A percentile compares a stretch with the other conserved stretches of the same genome.
Evolutionary conservation across 2,888 invertebrate species (phyloP).

Genomic region (Prosopocoilus inquinatus): DNA sequence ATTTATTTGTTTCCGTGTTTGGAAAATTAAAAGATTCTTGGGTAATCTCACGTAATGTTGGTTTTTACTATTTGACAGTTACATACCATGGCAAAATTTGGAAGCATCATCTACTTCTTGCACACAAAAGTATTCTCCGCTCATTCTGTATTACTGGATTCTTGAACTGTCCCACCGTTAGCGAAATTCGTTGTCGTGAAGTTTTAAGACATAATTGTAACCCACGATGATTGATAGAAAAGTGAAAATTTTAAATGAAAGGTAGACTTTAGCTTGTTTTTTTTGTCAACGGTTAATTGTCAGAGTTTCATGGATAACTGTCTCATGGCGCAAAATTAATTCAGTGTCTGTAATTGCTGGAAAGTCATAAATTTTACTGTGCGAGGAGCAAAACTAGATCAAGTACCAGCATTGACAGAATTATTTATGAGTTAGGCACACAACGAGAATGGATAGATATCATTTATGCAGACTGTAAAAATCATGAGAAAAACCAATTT

Average conservation of each 20-base stretch:
- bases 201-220: slow-evolving; percentile 21
- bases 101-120: slow-evolving; percentile 27
- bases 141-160: slow-evolving; percentile 26
- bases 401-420: too few relatives aligned
- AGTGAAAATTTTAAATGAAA: slow-evolving; percentile 15
- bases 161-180: slow-evolving; percentile 20
- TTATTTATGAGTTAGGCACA: too few relatives aligned
- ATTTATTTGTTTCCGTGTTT: too few relatives aligned
- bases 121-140: slow-evolving; percentile 30
- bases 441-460: too few relatives aligned
- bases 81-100: slow-evolving; percentile 23
- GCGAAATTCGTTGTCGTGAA: slow-evolving; percentile 19
- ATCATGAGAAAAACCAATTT: too few relatives aligned
- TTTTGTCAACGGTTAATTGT: slow-evolving; percentile 2
- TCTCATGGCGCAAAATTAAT: slow-evolving; percentile 8
- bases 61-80: too few relatives aligned
- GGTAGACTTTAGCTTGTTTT: slow-evolving; percentile 16
- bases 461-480: too few relatives aligned
- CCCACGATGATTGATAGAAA: slow-evolving; percentile 17
- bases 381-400: too few relatives aligned
- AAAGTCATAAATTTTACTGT: too few relatives aligned
- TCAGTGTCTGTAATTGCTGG: background rate
- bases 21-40: too few relatives aligned
- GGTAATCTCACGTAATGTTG: too few relatives aligned
- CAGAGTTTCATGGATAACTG: slow-evolving; percentile 7